phyloP scores from a whole-genome alignment of 2,113 vertebrate species.

The Irena cyanogastra region DNA sequence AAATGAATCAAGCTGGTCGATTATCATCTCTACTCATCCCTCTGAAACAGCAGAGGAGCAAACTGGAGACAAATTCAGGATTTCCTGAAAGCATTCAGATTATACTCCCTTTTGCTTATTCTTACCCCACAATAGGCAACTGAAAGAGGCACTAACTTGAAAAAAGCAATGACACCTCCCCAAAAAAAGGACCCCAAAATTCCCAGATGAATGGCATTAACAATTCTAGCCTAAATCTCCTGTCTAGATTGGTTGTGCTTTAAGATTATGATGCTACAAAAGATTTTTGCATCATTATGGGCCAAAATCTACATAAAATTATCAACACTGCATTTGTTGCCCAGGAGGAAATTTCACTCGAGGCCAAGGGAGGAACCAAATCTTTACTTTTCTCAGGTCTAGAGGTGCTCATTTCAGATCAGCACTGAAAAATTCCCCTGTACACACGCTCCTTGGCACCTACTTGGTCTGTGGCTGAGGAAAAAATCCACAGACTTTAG shows the following conservation, averaged over 20 bases:
- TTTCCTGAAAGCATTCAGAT: neutral
- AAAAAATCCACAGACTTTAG: neutral
- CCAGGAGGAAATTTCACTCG: neutral
- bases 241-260: neutral
- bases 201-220: neutral
- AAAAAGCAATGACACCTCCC: fast-evolving
- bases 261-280: neutral
- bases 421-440: neutral
- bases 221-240: neutral
- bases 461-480: neutral
- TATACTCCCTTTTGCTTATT: neutral
- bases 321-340: neutral
- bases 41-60: neutral
- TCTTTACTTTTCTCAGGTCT: neutral
- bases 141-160: neutral
- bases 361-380: neutral
- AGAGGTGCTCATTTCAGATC: neutral
- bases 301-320: neutral
- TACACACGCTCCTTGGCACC: neutral
- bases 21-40: neutral
- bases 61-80: neutral
- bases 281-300: neutral
- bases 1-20: neutral
- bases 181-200: neutral
- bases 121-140: neutral